phyloP scores from a whole-genome alignment of 2,113 vertebrate genomes.

The Ptychochromis oligacanthus region DNA sequence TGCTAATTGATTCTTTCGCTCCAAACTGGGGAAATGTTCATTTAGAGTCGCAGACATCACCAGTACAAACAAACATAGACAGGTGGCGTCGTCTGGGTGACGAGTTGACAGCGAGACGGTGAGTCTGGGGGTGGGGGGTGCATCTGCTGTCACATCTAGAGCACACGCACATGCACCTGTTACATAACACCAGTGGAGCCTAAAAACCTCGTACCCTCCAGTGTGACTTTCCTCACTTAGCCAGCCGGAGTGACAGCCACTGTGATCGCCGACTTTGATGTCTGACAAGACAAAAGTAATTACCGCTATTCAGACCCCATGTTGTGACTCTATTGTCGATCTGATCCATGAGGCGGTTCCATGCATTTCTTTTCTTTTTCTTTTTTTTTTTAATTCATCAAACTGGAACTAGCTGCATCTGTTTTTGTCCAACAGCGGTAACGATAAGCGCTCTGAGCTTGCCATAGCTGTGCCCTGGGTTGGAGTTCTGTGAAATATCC shows the following conservation, averaged over 20 bases:
- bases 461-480: slow-evolving; percentile 27
- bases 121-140: slow-evolving; percentile 41
- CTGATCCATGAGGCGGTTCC: background rate
- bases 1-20: slow-evolving; percentile 18
- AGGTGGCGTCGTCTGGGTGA: slow-evolving; percentile 53
- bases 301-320: slow-evolving; percentile 13
- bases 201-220: background rate
- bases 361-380: background rate
- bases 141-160: slow-evolving; percentile 50
- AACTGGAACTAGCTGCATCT: slow-evolving; percentile 5
- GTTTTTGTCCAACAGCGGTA: slow-evolving; percentile 31
- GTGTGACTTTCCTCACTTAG: slow-evolving; percentile 9
- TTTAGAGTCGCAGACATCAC: slow-evolving; percentile 36
- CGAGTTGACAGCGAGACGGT: slow-evolving; percentile 43
- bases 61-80: slow-evolving; percentile 54
- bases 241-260: slow-evolving; percentile 31
- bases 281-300: slow-evolving; percentile 30
- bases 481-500: slow-evolving; percentile 50
- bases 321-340: slow-evolving; percentile 14
- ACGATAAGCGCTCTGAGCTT: slow-evolving; percentile 46
- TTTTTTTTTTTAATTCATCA: slow-evolving; percentile 4
- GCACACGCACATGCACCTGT: slow-evolving; percentile 40
- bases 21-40: slow-evolving; percentile 1
- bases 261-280: slow-evolving; percentile 34
- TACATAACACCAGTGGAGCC: slow-evolving; percentile 29